A percentile compares a stretch with the other conserved stretches of the same genome.
phyloP scores from a whole-genome alignment of 2,888 invertebrate species.

The Calameuta filiformis region DNA sequence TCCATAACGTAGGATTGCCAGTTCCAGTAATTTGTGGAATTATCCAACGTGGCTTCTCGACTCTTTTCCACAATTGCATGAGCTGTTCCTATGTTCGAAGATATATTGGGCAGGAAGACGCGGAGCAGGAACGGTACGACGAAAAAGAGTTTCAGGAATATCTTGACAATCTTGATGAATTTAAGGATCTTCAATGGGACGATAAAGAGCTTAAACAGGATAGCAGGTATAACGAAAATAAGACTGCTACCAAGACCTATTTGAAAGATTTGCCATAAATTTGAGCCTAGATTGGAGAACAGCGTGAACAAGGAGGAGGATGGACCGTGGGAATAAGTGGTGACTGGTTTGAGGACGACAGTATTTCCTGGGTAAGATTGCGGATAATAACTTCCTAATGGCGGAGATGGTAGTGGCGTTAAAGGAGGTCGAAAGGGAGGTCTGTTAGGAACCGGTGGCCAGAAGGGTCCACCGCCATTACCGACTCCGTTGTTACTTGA shows the following conservation, averaged over 20 bases:
- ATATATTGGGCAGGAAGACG: conserved; percentile 32
- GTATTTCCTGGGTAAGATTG: background rate
- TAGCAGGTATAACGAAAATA: conserved; percentile 35
- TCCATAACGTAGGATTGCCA: conserved; percentile 2
- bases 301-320: conserved; percentile 23
- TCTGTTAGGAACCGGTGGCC: background rate
- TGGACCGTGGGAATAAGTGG: conserved; percentile 18
- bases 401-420: background rate
- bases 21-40: background rate
- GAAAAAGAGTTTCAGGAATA: conserved; percentile 39
- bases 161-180: conserved; percentile 37
- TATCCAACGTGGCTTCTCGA: conserved; percentile 1
- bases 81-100: conserved; percentile 11
- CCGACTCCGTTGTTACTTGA: background rate
- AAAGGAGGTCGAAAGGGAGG: background rate
- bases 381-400: background rate
- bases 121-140: conserved; percentile 39
- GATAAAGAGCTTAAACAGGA: conserved; percentile 35
- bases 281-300: conserved; percentile 26
- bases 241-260: conserved; percentile 29
- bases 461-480: background rate
- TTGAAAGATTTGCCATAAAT: conserved; percentile 34
- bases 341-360: background rate
- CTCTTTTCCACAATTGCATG: background rate
- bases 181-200: conserved; percentile 39